Evolutionary conservation across 2,797 vertebrate genomes (phyloP).

Genomic region (Cossypha caffra): DNA sequence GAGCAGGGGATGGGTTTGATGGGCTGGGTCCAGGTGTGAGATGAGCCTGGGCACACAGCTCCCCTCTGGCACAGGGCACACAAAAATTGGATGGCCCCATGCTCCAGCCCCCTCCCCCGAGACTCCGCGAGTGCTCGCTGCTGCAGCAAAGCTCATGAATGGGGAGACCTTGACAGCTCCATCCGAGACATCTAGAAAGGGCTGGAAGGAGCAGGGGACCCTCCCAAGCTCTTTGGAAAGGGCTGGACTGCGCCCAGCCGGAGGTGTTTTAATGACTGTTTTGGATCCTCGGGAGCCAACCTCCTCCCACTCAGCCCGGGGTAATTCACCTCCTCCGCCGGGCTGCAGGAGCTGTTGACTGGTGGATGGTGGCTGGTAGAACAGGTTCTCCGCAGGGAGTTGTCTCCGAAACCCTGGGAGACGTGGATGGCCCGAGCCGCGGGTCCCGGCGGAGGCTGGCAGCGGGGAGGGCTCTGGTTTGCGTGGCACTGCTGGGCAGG

Average conservation of each 20-base stretch:
- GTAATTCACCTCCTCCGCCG: conserved; percentile 49
- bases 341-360: conserved; percentile 32
- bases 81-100: fast-evolving
- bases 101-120: not conserved
- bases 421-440: conserved; percentile 3
- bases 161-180: not conserved
- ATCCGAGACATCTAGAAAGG: not conserved
- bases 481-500: conserved; percentile 55
- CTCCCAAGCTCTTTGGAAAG: conserved; percentile 1
- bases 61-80: not conserved
- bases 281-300: conserved; percentile 40
- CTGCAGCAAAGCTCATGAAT: fast-evolving
- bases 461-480: not conserved
- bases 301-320: conserved; percentile 49
- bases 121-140: fast-evolving
- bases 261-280: conserved; percentile 68
- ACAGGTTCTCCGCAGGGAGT: conserved; percentile 68
- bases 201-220: not conserved
- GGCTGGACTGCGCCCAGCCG: conserved; percentile 4
- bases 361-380: conserved; percentile 57
- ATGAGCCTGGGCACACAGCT: not conserved
- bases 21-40: not conserved
- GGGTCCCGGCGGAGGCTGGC: conserved; percentile 8
- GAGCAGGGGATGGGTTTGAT: fast-evolving
- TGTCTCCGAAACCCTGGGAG: conserved; percentile 59